Base-by-base conservation (phyloP, 2,113 vertebrate genomes). In the Acinonyx jubatus region DNA sequence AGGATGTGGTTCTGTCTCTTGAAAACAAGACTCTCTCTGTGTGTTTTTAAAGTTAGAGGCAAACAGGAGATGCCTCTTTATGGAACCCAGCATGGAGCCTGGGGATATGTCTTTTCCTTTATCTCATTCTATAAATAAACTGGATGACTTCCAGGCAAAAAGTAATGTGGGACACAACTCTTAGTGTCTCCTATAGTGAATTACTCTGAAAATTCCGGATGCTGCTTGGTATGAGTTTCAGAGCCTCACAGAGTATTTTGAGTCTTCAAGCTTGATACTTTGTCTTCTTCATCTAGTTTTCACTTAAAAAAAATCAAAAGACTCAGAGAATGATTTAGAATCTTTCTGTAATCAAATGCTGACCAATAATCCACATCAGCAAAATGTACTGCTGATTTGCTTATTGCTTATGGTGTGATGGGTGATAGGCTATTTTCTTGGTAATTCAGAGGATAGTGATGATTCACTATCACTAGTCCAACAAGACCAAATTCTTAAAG, bases 71-170 rank as follows among this genome's bases (percentile, higher is more conserved):
- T 84, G 18, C 33, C 31, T 81, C 27, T 81, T 95, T 84, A 79
- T 33, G 33, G 9, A 15, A 66, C 31, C 36, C 41, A 86, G 36
- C 65, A 36, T 91, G 81, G 23, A 89, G 15, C 66, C 79, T 65
- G 68, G 57, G 27, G 18, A 48, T 69, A 69, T 69, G 45, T 91
- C 31, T 92, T 52, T 65, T 81, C 55, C 90, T 96, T 87, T 41
- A 87, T 55, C 15, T 71, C 9, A 33, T 87, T 94, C 82, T 91
- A 36, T 93, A 83, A 96, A 91, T 96, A 96, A 91, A 69, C 69
- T 78, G 50, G 57, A 65, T 91, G 33, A n/a, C 76, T 91, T 57
- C 86, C 68, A 87, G 63, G 78, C 19, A 31, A 41, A 93, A 90
- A 29, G 27, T 65, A 74, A 73, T 50, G 27, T 57, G 73, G 41